phyloP scores from a whole-genome alignment of 2,888 invertebrate species.

The Candidula unifasciata region DNA sequence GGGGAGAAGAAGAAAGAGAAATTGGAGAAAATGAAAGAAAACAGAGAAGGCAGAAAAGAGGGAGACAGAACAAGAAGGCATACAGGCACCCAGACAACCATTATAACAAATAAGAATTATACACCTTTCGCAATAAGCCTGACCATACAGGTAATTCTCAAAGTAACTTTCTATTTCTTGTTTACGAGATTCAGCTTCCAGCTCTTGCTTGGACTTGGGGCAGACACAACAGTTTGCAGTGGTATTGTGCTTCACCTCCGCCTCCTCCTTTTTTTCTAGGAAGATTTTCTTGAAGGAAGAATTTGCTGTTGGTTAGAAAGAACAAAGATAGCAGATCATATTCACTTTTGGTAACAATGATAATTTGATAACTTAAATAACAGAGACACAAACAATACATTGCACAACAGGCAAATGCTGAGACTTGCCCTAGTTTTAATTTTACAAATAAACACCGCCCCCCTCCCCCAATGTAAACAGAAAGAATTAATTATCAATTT shows the following conservation, averaged over 20 bases:
- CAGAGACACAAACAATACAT: background rate
- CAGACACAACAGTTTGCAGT: conserved; percentile 69
- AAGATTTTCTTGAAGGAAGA: conserved; percentile 43
- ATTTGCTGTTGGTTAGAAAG: conserved; percentile 44
- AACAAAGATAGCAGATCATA: background rate
- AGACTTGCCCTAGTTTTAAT: too few relatives aligned
- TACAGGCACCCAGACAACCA: too few relatives aligned
- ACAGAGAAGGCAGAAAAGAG: too few relatives aligned
- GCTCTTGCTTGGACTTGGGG: conserved; percentile 65
- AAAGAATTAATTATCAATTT: too few relatives aligned
- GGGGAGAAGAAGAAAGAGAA: too few relatives aligned
- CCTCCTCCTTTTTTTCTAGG: conserved; percentile 52
- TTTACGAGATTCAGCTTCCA: conserved; percentile 67
- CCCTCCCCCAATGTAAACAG: too few relatives aligned
- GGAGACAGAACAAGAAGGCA: too few relatives aligned
- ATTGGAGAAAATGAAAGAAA: too few relatives aligned
- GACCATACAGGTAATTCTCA: conserved; percentile 75
- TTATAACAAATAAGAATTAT: background rate
- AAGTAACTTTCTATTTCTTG: conserved; percentile 73
- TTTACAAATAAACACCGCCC: too few relatives aligned
- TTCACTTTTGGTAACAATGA: background rate
- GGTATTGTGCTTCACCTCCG: conserved; percentile 53
- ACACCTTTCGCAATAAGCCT: conserved; percentile 73
- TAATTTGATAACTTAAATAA: background rate
- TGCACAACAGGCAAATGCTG: background rate